Evolutionary conservation across 2,113 vertebrate species (phyloP), one percentile per base, ranked within the genome.

Genomic region (Carlito syrichta): DNA sequence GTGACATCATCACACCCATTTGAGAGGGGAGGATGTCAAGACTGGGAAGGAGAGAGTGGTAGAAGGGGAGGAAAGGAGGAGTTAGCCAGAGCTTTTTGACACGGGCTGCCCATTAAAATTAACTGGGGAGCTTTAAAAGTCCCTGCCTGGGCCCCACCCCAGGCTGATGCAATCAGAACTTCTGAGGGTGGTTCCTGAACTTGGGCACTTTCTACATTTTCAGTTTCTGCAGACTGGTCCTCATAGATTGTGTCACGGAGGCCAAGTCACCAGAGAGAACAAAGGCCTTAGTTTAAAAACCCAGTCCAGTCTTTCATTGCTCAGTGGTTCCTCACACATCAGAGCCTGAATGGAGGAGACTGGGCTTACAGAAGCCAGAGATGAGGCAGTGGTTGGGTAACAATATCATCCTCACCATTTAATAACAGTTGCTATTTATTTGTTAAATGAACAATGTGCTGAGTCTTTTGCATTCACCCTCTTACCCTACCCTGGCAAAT

Each of bases 321-420:
- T 35, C 22, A 22, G 5, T 2, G 40, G 16, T 27, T 45, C 25
- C 32, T 35, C 25, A 27, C 20, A 17, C 0, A 0, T 7, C 0
- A 13, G 60, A 58, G 43, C 69, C 62, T 54, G 30, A 3, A 19
- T 1, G 2, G 2, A 48, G 38, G 50, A n/a, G 43, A 6, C n/a
- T 45, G 32, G 2, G 50, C 2, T 40, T 50, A 12, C 48, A 50
- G 63, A 89, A 79, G 71, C 20, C 38, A 50, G 48, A 22, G 38
- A 43, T 38, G 1, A 56, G 38, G 10, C 6, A 12, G 40, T 48
- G 7, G 11, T 43, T 5, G 35, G 54, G 11, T 48, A 5, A 27
- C 35, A 7, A 32, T 16, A 38, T 23, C 69, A 13, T 54, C 68
- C 13, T 73, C 14, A 9, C 5, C 13, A 0, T 78, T 84, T 54